A percentile compares a stretch with the other conserved stretches of the same genome.
Conservation (phyloP, 2,797 vertebrate genomes). For the Anas flavirostris region DNA sequence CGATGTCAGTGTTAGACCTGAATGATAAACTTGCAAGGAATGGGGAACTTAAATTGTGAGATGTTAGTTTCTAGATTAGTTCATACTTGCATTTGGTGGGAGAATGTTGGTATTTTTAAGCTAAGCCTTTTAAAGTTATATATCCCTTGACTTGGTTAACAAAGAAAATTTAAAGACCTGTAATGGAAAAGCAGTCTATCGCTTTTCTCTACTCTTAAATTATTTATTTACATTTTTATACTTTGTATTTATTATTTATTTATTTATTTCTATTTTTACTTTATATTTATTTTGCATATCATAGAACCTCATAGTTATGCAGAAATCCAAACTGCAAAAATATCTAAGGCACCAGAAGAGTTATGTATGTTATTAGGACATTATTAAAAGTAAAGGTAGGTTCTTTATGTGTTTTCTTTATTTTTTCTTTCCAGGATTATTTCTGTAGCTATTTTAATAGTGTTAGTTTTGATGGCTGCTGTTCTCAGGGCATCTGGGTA, state of each 20-base stretch:
- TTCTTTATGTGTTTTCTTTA: conserved; percentile 3
- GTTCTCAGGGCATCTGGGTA: not conserved
- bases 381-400: conserved; percentile 44
- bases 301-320: not conserved
- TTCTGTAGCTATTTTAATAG: not conserved
- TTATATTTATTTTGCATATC: not conserved
- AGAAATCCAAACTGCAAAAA: not conserved
- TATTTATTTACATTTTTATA: too few species aligned
- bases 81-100: not conserved
- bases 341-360: not conserved
- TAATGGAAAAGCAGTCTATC: not conserved
- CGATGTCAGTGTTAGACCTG: not conserved
- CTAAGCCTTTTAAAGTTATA: not conserved
- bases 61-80: not conserved
- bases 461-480: not conserved
- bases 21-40: not conserved
- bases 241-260: too few species aligned
- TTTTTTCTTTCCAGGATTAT: conserved; percentile 41
- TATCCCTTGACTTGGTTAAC: not conserved
- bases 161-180: not conserved
- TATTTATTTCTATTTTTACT: too few species aligned
- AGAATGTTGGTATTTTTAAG: not conserved
- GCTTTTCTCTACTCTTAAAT: not conserved
- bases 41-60: not conserved
- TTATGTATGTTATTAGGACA: not conserved